Evolutionary conservation across 2,113 vertebrate genomes (phyloP), one percentile per base, ranked within the genome.

Genomic region (Gymnorhina tibicen): DNA sequence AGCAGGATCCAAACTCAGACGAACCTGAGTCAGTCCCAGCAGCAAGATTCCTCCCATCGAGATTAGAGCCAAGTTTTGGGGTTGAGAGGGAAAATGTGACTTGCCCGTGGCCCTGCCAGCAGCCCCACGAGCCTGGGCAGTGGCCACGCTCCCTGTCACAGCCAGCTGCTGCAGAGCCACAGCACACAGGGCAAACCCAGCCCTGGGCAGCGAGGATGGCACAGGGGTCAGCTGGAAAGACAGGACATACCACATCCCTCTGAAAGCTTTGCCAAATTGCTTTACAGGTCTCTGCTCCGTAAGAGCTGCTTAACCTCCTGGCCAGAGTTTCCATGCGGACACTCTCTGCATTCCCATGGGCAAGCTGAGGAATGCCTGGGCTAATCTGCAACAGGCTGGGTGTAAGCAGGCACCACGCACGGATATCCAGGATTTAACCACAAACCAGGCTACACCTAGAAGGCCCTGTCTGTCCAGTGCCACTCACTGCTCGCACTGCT

Each of bases 11-110:
- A 41, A 60, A 52, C 5, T 11, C 49, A 23, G 17, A 3, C 2
- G 10, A 32, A 87, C 28, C 17, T 0, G 3, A 85, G n/a, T 72
- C 49, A 24, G 17, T 11, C 16, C 13, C 63, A 80, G 55, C 55
- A 80, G 39, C 47, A 33, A 49, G 26, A 66, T 20, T 42, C 4
- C 3, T 13, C 24, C 3, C 3, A 3, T 3, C 0, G 0, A 59
- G 42, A 74, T 53, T 9, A 32, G 16, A 83, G 70, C 15, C 39
- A 47, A 62, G 83, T 85, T n/a, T 60, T 2, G 28, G 30, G 22
- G 21, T 69, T 5, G 4, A 81, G 49, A 52, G 15, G 56, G 39
- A 81, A 87, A 91, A 46, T 0, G 0, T 21, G 63, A 47, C 33
- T 41, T 75, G 21, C 19, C 8, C 6, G 0, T 1, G 0, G 66